These are phyloP conservation scores for Tenthredo livida DNA, from an alignment of 2,888 invertebrate genomes.

Conservation along the genomic window DNA sequence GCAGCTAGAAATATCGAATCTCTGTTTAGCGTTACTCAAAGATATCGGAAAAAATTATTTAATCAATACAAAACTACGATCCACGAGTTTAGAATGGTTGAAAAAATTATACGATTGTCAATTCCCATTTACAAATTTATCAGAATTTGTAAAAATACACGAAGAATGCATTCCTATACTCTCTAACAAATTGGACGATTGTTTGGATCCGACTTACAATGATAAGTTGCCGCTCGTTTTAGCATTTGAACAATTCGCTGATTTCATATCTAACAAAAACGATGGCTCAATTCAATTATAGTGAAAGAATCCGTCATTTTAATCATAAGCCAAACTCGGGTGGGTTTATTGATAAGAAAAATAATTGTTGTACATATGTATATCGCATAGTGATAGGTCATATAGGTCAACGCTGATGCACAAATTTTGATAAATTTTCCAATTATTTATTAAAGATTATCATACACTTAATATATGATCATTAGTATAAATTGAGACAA, in stretches of 20 bases:
- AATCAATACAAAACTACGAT: constrained; percentile 58
- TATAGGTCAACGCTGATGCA: neutral
- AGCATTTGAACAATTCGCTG: constrained; percentile 62
- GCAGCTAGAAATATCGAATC: constrained; percentile 65
- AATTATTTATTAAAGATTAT: neutral
- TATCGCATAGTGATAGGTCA: neutral
- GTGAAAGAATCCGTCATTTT: neutral
- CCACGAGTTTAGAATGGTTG: constrained; percentile 64
- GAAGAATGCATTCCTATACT: constrained; percentile 60
- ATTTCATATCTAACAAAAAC: neutral
- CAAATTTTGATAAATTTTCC: neutral
- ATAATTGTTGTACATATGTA: constrained; percentile 1
- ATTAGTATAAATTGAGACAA: too few relatives aligned
- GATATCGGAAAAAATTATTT: constrained; percentile 42
- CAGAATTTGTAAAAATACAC: constrained; percentile 62
- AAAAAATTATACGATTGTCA: constrained; percentile 53
- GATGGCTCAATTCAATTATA: constrained; percentile 2
- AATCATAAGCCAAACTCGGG: neutral
- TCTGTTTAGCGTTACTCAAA: constrained; percentile 55
- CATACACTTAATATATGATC: neutral
- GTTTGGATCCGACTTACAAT: constrained; percentile 69
- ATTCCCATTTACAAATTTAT: constrained; percentile 58
- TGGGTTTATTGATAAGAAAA: too few relatives aligned
- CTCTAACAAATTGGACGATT: constrained; percentile 60
- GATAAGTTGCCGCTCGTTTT: constrained; percentile 67